Base-by-base conservation (phyloP, 1,140 invertebrate species). In the Nylanderia fulva region DNA sequence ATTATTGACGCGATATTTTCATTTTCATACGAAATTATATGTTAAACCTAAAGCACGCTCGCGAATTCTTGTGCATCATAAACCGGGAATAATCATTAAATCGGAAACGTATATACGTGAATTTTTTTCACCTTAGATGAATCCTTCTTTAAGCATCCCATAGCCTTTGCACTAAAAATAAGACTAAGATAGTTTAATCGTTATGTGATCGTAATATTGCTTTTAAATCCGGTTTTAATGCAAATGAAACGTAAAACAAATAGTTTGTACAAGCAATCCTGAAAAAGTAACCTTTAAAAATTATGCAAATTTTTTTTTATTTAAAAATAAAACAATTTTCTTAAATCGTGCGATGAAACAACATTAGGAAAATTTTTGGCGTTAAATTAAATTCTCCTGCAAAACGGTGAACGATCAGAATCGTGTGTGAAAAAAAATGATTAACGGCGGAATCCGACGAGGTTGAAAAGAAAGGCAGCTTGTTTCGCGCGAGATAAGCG, bases 1-100 rank as follows among this genome's bases (percentile, higher is more conserved):
- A 82, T 82, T 72, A 82, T 82, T 82, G 66, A 82, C 64, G 64
- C 66, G 52, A 82, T 82, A 82, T 68, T 82, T 82, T 71, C 66
- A 82, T 68, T 82, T 82, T 71, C 66, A 33, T 27, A n/a, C 27
- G 66, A 42, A 36, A 82, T 82, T 69, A 71, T 69, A 71, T 45
- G 54, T 27, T 42, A 58, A 48, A 48, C 4, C 13, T 48, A 48
- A 72, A 82, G 39, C 52, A 36, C 27, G 58, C 29, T 29, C 36
- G 60, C 42, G 11, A 48, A 64, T n/a, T 80, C 18, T n/a, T 18
- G 24, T 21, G 36, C 66, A 52, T 52, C 52, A 2, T 82, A 72
- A 82, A 82, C 54, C 24, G n/a, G 18, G 24, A 36, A 24, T 58
- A 82, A 72, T 82, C 77, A 13, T 80, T 80, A 71, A 80, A 71